Conservation (phyloP, 2,113 vertebrate genomes). For the Taxidea taxus region DNA sequence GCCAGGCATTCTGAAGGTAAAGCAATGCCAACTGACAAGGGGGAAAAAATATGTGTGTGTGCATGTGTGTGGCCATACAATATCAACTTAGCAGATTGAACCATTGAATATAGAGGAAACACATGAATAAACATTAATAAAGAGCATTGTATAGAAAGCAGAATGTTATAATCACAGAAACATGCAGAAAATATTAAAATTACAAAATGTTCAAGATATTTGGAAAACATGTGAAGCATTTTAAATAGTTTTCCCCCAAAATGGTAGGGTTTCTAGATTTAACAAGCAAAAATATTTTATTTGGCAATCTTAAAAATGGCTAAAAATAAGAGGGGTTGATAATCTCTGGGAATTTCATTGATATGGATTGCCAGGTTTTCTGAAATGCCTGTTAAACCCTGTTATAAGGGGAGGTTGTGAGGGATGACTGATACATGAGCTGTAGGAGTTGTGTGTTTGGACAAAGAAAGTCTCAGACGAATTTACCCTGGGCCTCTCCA, state of each 20-base stretch:
- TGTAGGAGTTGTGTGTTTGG: not conserved
- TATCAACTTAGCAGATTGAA: not conserved
- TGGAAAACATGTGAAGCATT: constrained; percentile 36
- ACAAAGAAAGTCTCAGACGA: not conserved
- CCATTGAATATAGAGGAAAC: not conserved
- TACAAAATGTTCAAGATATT: not conserved
- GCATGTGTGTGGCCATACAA: not conserved
- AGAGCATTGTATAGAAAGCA: not conserved
- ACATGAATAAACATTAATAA: not conserved
- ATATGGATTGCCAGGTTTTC: not conserved
- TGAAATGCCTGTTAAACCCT: not conserved
- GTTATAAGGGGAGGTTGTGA: not conserved
- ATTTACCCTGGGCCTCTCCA: not conserved
- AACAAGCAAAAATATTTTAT: constrained; percentile 36
- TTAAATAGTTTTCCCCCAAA: not conserved
- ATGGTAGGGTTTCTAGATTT: constrained; percentile 5
- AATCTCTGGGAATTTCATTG: not conserved
- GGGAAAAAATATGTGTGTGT: not conserved
- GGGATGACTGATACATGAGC: not conserved
- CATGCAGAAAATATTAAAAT: constrained; percentile 36
- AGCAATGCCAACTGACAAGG: not conserved
- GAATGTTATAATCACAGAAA: not conserved
- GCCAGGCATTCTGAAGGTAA: not conserved
- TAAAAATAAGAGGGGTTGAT: constrained; percentile 24
- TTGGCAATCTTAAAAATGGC: not conserved